These are phyloP conservation scores for Novumbra hubbsi DNA, from an alignment of 2,797 vertebrate species.

Conservation along the genomic window DNA sequence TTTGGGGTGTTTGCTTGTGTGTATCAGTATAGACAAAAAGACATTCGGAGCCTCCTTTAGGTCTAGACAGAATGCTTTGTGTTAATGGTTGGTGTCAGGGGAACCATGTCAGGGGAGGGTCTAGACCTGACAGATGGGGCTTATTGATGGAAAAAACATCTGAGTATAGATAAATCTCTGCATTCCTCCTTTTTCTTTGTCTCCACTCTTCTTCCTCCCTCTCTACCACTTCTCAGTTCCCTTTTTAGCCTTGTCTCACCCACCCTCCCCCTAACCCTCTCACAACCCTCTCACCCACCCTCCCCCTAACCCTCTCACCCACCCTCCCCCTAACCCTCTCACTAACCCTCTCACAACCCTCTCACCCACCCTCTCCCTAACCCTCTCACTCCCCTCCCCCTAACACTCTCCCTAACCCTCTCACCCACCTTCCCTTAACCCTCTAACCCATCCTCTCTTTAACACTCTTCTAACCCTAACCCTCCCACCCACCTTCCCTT, in stretches of 20 bases:
- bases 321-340: neutral
- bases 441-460: no score
- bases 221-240: neutral
- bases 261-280: neutral
- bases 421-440: no score
- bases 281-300: neutral
- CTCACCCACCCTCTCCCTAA: no score
- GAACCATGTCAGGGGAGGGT: neutral
- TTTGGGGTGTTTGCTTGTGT: neutral
- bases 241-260: neutral
- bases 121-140: neutral
- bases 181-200: neutral
- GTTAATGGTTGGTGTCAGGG: neutral
- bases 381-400: no score
- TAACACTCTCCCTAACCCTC: no score
- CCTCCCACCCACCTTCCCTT: no score
- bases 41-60: no score
- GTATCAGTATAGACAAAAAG: neutral
- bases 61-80: conserved; percentile 2
- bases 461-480: no score
- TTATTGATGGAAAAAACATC: neutral
- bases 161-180: neutral
- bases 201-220: neutral
- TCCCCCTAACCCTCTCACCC: neutral
- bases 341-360: neutral